Evolutionary conservation across 1,140 invertebrate genomes (phyloP), one percentile per base, ranked within the genome.

Genomic region (Pachyrhynchus sulphureomaculatus): DNA sequence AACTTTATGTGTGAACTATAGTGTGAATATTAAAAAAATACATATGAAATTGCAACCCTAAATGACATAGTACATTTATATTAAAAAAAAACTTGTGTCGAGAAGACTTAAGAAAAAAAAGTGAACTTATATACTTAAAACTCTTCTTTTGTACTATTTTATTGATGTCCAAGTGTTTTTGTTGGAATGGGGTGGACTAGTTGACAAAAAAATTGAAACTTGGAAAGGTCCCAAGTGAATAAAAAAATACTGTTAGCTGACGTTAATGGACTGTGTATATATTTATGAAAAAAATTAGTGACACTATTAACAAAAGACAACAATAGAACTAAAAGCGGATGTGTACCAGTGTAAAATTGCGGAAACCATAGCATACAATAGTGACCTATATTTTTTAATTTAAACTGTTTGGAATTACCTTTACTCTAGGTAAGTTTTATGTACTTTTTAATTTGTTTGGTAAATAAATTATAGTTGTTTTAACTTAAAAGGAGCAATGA

Each of bases 401-500:
- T 41, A 15, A 8, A 45, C 26, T 5, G 4, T 56, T 57, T 57
- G 23, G 54, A 47, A 45, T 57, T 57, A 42, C 18, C 42, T 45
- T 48, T 53, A 45, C 33, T 57, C 15, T 32, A 54, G 64, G 54
- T 60, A 58, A 58, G 56, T 12, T 59, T 37, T 59, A 1, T 36
- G 1, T 37, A 1, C 17, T 1, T 37, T 37, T 37, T 37, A 37
- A 37, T n/a, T 13, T 18, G n/a, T 37, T 37, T 37, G 13, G 1
- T 37, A 37, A 4, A 15, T 15, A 6, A 13, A 5, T 37, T 37
- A 33, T 29, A 55, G 9, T 54, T 13, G 13, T 4, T 45, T 29
- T 12, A 23, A 29, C 4, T 33, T 54, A 55, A 59, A 48, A 37
- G n/a, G 65, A 59, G 61, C 65, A 67, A 61, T 56, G 65, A 67